Conservation (phyloP, 2,888 invertebrate genomes). For the Trachelus troglodyta region DNA sequence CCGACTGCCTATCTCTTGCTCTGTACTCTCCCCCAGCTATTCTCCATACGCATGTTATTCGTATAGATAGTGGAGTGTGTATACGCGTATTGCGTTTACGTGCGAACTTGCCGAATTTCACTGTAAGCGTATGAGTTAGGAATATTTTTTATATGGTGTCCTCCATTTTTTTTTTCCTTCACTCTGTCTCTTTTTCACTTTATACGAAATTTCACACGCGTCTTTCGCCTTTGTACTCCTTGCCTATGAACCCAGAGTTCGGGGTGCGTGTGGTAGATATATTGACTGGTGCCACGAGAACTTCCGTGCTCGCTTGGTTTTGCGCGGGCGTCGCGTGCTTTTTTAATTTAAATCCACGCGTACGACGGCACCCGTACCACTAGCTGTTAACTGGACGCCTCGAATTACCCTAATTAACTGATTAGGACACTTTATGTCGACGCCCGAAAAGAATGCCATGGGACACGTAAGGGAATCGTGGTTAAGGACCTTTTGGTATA, state of each 20-base stretch:
- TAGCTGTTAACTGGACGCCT: conserved; percentile 7
- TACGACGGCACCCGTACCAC: not conserved
- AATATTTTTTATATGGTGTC: conserved; percentile 13
- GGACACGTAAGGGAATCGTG: not conserved
- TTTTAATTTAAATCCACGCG: conserved; percentile 19
- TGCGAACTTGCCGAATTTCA: conserved; percentile 11
- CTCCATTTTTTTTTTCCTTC: conserved; percentile 24
- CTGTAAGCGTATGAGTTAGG: conserved; percentile 16
- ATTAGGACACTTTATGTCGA: conserved; percentile 23
- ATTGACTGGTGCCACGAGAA: conserved; percentile 1
- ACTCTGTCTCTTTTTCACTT: not conserved
- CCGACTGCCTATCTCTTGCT: conserved; percentile 48
- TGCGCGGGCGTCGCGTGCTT: conserved; percentile 18
- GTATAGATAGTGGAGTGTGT: not conserved
- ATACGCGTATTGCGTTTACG: not conserved
- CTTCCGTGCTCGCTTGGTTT: not conserved
- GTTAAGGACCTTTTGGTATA: not conserved
- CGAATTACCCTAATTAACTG: conserved; percentile 25
- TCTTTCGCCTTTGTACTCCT: not conserved
- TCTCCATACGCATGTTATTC: conserved; percentile 8
- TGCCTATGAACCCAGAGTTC: not conserved
- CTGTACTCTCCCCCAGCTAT: conserved; percentile 20
- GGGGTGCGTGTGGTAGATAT: not conserved
- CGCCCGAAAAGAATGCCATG: conserved; percentile 14
- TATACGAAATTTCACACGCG: conserved; percentile 1